These are phyloP conservation scores for Diabrotica balteata DNA, from an alignment of 2,888 invertebrate genomes.

Conservation along the genomic window DNA sequence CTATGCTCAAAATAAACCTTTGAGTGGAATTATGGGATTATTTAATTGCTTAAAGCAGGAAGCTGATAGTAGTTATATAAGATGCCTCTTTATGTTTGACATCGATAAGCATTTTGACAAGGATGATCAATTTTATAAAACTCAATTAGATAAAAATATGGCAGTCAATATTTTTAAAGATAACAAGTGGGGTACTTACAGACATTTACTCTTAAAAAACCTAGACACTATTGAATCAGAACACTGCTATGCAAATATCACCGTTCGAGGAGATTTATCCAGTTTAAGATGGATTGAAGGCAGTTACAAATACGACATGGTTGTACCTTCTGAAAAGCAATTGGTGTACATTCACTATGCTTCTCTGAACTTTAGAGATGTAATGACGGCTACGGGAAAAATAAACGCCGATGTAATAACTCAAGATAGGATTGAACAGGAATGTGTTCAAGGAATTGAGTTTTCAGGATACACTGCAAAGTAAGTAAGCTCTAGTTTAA, in stretches of 20 bases:
- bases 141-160: constrained; percentile 75
- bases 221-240: constrained; percentile 61
- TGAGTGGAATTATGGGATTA: constrained; percentile 82
- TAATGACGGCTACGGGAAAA: constrained; percentile 93
- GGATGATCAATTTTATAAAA: constrained; percentile 64
- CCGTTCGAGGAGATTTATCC: constrained; percentile 84
- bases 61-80: constrained; percentile 59
- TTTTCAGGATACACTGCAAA: constrained; percentile 62
- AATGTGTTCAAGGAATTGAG: constrained; percentile 74
- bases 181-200: constrained; percentile 71
- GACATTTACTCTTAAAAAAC: constrained; percentile 76
- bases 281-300: constrained; percentile 87
- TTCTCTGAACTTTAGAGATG: constrained; percentile 90
- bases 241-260: constrained; percentile 80
- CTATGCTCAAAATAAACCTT: constrained; percentile 67
- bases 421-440: constrained; percentile 68
- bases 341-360: constrained; percentile 66
- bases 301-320: constrained; percentile 50
- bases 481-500: constrained; percentile 18
- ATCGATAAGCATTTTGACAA: constrained; percentile 72
- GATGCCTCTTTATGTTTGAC: constrained; percentile 65
- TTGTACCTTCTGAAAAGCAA: constrained; percentile 39
- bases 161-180: constrained; percentile 79
- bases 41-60: constrained; percentile 74
- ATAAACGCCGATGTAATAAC: constrained; percentile 84